phyloP scores from a whole-genome alignment of 2,797 vertebrate genomes.

The Pseudochaenichthys georgianus region DNA sequence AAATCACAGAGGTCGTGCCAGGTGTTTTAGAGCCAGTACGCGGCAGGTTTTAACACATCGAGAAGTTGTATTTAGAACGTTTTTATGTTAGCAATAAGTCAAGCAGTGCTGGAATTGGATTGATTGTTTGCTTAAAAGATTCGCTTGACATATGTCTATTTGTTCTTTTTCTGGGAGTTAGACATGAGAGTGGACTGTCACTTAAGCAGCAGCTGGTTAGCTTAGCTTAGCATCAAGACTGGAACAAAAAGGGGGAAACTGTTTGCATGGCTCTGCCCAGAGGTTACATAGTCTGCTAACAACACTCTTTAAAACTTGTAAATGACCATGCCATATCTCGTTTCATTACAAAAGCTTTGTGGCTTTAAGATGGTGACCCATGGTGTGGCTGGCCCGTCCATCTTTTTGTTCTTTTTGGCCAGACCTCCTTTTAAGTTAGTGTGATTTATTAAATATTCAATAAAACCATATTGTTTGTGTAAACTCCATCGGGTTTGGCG shows the following conservation, averaged over 20 bases:
- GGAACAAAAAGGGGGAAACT: background rate
- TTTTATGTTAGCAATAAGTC: conserved; percentile 7
- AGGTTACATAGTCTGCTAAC: background rate
- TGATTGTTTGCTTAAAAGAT: background rate
- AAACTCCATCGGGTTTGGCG: too few species aligned
- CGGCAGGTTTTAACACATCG: background rate
- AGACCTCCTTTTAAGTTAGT: too few species aligned
- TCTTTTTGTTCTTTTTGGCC: too few species aligned
- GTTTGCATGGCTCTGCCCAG: background rate
- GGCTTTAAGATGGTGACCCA: background rate
- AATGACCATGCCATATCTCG: background rate
- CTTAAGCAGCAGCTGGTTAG: background rate
- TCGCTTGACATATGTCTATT: background rate
- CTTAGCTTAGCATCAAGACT: background rate
- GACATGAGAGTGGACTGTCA: background rate
- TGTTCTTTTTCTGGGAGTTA: background rate
- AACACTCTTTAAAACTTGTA: background rate
- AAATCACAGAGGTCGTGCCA: conserved; percentile 16
- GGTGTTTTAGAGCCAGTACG: conserved; percentile 1
- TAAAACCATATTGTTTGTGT: too few species aligned
- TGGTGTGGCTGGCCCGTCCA: too few species aligned
- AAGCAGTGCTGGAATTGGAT: background rate
- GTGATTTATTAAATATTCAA: too few species aligned
- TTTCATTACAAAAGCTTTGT: background rate
- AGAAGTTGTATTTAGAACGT: background rate